Percentiles rank a stretch among this genome's conserved stretches.
Conservation (phyloP, 2,113 vertebrate species). For the Sardina pilchardus region DNA sequence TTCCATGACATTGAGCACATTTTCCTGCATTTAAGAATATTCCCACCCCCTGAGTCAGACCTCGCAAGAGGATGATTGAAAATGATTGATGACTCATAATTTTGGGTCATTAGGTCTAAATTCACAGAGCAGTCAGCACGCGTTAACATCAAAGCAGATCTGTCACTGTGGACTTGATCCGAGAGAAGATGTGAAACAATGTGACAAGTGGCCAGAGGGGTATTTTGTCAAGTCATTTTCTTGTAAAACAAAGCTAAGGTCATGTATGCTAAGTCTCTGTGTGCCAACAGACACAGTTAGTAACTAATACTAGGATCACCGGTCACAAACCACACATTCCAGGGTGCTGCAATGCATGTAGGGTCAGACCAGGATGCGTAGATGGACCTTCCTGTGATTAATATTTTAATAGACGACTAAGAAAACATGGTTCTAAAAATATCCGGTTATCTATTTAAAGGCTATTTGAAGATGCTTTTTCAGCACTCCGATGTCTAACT, state of each 20-base stretch:
- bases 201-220: constrained; percentile 30
- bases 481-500: not conserved
- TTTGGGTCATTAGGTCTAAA: constrained; percentile 62
- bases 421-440: not conserved
- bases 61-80: constrained; percentile 1
- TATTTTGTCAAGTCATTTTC: constrained; percentile 20
- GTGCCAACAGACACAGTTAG: not conserved
- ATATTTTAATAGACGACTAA: no score
- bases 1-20: constrained; percentile 67
- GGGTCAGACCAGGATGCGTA: not conserved
- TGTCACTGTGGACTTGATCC: not conserved
- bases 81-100: constrained; percentile 60
- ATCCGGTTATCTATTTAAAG: not conserved
- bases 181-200: not conserved
- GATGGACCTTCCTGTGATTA: not conserved
- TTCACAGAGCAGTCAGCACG: constrained; percentile 48
- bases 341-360: not conserved
- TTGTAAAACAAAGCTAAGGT: constrained; percentile 28
- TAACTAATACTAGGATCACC: not conserved
- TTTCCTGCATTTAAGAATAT: constrained; percentile 54
- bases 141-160: constrained; percentile 11
- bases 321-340: not conserved
- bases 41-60: constrained; percentile 11
- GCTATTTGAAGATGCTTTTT: not conserved
- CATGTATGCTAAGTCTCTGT: not conserved